phyloP scores from a whole-genome alignment of 2,113 vertebrate genomes.

The Melanocharis versteri region DNA sequence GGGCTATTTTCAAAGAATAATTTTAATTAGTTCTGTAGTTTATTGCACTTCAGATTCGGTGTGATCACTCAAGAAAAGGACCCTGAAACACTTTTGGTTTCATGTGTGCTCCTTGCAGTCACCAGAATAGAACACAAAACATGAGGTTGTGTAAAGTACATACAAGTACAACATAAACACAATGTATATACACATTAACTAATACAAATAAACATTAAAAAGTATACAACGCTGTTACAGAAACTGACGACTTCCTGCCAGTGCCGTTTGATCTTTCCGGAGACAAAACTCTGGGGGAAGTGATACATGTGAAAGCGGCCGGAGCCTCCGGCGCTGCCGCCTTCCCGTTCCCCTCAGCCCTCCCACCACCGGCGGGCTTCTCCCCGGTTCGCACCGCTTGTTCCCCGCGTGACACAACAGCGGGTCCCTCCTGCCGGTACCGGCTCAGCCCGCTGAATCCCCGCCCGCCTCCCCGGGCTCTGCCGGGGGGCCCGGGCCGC shows the following conservation, averaged over 20 bases:
- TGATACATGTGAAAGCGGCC: rapidly evolving
- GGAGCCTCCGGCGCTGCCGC: background rate
- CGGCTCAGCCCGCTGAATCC: background rate
- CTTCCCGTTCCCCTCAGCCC: background rate
- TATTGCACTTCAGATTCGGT: background rate
- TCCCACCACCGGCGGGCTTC: background rate
- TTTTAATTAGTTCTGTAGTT: background rate
- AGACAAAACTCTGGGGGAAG: no score
- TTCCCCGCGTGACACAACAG: no score
- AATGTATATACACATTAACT: background rate
- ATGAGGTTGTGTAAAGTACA: rapidly evolving
- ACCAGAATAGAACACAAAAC: background rate
- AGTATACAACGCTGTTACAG: rapidly evolving
- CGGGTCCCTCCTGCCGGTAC: background rate
- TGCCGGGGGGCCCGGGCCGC: background rate
- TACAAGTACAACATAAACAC: rapidly evolving
- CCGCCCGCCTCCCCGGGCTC: background rate
- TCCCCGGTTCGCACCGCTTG: background rate
- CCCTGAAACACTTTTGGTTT: background rate
- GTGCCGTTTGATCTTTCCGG: background rate
- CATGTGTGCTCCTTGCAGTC: background rate
- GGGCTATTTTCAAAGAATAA: background rate
- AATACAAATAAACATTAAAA: background rate
- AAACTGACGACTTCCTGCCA: background rate
- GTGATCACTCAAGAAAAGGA: background rate